Evolutionary conservation across 2,888 invertebrate species (phyloP), one percentile per base, ranked within the genome.

Genomic region (Endotricha flammealis): DNA sequence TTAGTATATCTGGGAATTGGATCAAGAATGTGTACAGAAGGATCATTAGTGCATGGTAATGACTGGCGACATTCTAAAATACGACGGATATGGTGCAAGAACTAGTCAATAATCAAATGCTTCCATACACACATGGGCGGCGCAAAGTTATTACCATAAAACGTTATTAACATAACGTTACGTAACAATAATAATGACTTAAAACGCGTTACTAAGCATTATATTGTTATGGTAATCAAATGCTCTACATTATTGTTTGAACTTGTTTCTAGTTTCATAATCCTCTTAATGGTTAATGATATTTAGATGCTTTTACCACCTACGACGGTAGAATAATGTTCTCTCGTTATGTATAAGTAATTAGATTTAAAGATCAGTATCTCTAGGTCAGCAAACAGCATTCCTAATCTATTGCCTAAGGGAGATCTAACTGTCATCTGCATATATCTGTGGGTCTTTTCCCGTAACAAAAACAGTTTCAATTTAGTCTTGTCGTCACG

Each of bases 191-290:
- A 38, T 39, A 34, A 32, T 32, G 13, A n/a, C n/a, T n/a, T 29
- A 20, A 13, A 32, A 46, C 41, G 27, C 35, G 33, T 36, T 41
- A 37, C 29, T 35, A 35, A 35, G 29, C 20, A 28, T 13, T 9
- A 29, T 34, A 42, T 41, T 41, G 41, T 41, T 36, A 47, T 47
- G 37, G 28, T 47, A 41, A 47, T 37, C 20, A 36, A n/a, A 37
- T 39, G 50, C 43, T 50, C 55, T 35, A 56, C 38, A 50, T 55
- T 25, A 29, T 53, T 38, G 40, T 34, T 41, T 35, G 29, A 39
- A 36, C 43, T 32, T 41, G 46, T 43, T 43, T 39, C 24, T 31
- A 28, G 32, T 47, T 46, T 27, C 27, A 27, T 27, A 27, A 27
- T 11, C 27, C 10, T n/a, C 31, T 32, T 33, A 33, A 33, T 17